phyloP scores from a whole-genome alignment of 2,888 invertebrate species.

The Epinotia demarniana region DNA sequence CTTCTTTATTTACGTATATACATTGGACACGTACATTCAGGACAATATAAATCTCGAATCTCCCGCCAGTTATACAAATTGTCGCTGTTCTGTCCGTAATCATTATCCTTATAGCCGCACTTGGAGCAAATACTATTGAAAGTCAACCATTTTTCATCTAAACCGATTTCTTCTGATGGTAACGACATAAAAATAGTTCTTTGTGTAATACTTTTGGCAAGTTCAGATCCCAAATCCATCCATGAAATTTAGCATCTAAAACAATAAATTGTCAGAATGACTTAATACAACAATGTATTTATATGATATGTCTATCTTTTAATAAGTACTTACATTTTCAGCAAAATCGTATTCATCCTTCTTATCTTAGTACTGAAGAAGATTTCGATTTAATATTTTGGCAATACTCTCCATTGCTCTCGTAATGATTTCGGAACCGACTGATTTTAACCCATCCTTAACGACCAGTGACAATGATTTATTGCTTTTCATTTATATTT shows the following conservation, averaged over 20 bases:
- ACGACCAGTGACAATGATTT: neutral
- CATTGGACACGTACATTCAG: neutral
- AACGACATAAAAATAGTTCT: neutral
- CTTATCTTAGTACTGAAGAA: slow-evolving; percentile 7
- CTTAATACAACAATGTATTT: neutral
- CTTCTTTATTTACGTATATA: neutral
- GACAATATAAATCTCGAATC: neutral
- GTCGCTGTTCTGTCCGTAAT: neutral
- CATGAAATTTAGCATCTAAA: slow-evolving; percentile 12
- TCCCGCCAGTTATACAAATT: neutral
- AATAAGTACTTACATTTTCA: slow-evolving; percentile 5
- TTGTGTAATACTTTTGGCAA: slow-evolving; percentile 6
- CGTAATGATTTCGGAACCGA: neutral
- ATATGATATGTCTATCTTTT: slow-evolving; percentile 7
- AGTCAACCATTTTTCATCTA: neutral
- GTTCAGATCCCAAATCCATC: neutral
- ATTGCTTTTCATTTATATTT: neutral
- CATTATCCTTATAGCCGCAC: too few species aligned
- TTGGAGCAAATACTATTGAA: too few species aligned
- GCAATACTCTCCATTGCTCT: slow-evolving; percentile 4
- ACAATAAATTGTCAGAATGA: slow-evolving; percentile 9
- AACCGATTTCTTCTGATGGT: neutral
- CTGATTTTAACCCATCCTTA: neutral
- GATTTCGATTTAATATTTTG: neutral
- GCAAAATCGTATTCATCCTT: slow-evolving; percentile 15